Evolutionary conservation across 2,888 invertebrate species (phyloP).

Genomic region (Nebria brevicollis): DNA sequence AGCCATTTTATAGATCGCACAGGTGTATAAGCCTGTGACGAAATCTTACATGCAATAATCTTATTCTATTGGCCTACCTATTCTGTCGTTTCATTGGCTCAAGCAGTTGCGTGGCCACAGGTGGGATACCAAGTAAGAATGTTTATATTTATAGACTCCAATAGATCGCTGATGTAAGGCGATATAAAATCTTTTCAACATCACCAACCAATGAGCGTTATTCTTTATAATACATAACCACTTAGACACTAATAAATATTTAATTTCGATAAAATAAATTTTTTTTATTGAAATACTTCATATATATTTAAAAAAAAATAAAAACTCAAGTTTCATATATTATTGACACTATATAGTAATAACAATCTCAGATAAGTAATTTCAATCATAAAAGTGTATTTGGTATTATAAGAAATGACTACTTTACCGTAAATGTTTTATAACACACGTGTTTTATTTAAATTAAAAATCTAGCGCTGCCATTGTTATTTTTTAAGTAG

Average conservation of each 20-base stretch:
- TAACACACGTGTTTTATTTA: neutral
- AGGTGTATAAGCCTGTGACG: slow-evolving; percentile 23
- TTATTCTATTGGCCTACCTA: slow-evolving; percentile 52
- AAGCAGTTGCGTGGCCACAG: slow-evolving; percentile 60
- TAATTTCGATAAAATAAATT: too few species aligned
- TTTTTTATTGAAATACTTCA: too few species aligned
- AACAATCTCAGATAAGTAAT: too few species aligned
- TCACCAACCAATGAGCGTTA: too few species aligned
- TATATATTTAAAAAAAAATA: too few species aligned
- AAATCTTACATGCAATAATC: slow-evolving; percentile 30
- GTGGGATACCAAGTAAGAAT: slow-evolving; percentile 55
- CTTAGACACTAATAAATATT: too few species aligned
- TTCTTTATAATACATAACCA: too few species aligned
- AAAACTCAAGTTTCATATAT: too few species aligned
- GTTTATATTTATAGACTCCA: slow-evolving; percentile 45
- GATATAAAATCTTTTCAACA: neutral
- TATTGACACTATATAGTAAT: neutral
- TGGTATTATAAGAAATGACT: too few species aligned
- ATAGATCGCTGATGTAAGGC: neutral
- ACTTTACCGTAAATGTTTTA: too few species aligned
- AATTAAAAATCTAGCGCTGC: neutral
- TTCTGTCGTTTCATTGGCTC: slow-evolving; percentile 58
- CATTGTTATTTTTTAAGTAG: neutral
- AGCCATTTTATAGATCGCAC: slow-evolving; percentile 18
- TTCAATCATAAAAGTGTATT: too few species aligned